These are phyloP conservation scores for Trachelipus rathkii DNA, from an alignment of 1,140 invertebrate genomes.

Conservation along the genomic window DNA sequence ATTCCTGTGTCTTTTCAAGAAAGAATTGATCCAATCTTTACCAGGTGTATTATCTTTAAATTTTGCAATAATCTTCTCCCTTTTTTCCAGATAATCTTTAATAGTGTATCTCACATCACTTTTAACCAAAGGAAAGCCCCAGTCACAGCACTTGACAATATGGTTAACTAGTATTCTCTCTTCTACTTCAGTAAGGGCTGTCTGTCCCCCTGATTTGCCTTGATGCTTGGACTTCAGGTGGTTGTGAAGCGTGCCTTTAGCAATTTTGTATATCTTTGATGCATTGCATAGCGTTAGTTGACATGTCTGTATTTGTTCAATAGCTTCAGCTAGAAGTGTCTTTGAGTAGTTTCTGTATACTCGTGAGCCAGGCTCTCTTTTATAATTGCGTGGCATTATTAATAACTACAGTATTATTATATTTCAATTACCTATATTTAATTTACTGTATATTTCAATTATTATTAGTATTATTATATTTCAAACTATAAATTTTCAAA, in stretches of 20 bases:
- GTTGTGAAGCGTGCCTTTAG: background rate
- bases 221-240: background rate
- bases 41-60: background rate
- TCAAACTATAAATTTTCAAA: too few relatives aligned
- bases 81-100: background rate
- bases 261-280: background rate
- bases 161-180: too few relatives aligned
- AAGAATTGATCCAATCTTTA: background rate
- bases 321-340: background rate
- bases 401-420: too few relatives aligned
- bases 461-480: too few relatives aligned
- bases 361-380: background rate
- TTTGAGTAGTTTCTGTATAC: background rate
- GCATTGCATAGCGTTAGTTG: background rate
- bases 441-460: too few relatives aligned
- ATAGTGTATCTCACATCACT: background rate
- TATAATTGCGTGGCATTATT: background rate
- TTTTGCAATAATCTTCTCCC: background rate
- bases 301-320: background rate
- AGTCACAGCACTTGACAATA: background rate
- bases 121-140: background rate
- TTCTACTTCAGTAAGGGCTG: background rate
- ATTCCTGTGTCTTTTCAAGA: background rate
- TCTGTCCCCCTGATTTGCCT: background rate
- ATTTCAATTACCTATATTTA: too few relatives aligned